Evolutionary conservation across 2,888 invertebrate genomes (phyloP).

Genomic region (Pherbina coryleti): DNA sequence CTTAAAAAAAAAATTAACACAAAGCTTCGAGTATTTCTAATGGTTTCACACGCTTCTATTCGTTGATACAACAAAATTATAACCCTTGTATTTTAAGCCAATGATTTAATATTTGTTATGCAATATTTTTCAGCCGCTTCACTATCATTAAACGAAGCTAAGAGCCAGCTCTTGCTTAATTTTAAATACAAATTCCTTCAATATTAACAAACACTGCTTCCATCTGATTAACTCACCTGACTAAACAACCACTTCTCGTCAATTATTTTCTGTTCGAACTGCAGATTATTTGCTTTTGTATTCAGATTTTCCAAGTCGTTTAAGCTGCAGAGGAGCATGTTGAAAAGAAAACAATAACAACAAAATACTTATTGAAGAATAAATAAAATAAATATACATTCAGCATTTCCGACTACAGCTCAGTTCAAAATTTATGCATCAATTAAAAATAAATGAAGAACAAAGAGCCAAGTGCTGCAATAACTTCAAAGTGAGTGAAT

Average conservation of each 20-base stretch:
- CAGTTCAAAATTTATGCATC: background rate
- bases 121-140: background rate
- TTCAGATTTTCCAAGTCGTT: constrained; percentile 52
- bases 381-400: constrained; percentile 35
- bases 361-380: constrained; percentile 10
- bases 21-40: too few species aligned
- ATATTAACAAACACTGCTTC: background rate
- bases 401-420: background rate
- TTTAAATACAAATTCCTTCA: background rate
- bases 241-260: constrained; percentile 68
- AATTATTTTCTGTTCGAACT: constrained; percentile 60
- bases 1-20: too few species aligned
- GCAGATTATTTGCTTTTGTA: constrained; percentile 44
- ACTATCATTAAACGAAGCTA: background rate
- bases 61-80: too few species aligned
- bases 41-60: too few species aligned
- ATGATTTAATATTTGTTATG: too few species aligned
- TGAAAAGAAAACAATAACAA: constrained; percentile 44
- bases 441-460: background rate
- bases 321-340: constrained; percentile 50
- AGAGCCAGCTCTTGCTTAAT: background rate
- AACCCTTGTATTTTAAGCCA: too few species aligned
- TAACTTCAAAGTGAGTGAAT: constrained; percentile 31
- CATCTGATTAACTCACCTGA: constrained; percentile 60
- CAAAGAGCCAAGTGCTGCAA: constrained; percentile 7